Conservation (phyloP, 2,888 invertebrate genomes). For the Epistrophe eligans region DNA sequence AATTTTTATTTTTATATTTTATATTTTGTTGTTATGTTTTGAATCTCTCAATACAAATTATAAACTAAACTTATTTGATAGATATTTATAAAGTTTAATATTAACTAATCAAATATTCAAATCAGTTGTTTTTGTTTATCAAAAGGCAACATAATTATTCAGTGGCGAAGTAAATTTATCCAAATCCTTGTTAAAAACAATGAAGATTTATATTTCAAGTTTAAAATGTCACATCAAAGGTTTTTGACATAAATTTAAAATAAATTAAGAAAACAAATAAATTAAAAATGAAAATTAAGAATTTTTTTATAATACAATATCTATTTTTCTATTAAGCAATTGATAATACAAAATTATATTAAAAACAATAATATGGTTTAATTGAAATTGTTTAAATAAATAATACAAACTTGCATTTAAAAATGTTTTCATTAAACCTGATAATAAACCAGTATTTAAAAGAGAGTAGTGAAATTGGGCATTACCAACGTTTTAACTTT, state of each 20-base stretch:
- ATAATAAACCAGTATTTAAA: not conserved
- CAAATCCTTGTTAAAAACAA: not conserved
- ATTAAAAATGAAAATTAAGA: too few relatives aligned
- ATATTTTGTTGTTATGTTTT: not conserved
- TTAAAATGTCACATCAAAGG: not conserved
- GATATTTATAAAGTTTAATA: not conserved
- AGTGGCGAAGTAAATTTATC: not conserved
- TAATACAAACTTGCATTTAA: not conserved
- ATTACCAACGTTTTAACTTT: not conserved
- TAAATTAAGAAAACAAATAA: too few relatives aligned
- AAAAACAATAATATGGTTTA: too few relatives aligned
- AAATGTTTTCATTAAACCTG: not conserved
- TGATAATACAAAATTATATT: too few relatives aligned
- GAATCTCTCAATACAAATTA: not conserved
- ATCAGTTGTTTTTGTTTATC: not conserved
- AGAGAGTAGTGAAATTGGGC: not conserved
- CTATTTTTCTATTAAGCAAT: too few relatives aligned
- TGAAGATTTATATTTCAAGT: not conserved
- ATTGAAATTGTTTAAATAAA: too few relatives aligned
- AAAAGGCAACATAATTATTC: not conserved
- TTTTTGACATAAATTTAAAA: not conserved
- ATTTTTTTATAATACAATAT: too few relatives aligned
- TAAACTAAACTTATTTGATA: slow-evolving; percentile 12
- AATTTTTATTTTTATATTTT: not conserved
- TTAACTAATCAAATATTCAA: not conserved